Evolutionary conservation across 2,888 invertebrate genomes (phyloP), one percentile per base, ranked within the genome.

Genomic region (Stenurella melanura): DNA sequence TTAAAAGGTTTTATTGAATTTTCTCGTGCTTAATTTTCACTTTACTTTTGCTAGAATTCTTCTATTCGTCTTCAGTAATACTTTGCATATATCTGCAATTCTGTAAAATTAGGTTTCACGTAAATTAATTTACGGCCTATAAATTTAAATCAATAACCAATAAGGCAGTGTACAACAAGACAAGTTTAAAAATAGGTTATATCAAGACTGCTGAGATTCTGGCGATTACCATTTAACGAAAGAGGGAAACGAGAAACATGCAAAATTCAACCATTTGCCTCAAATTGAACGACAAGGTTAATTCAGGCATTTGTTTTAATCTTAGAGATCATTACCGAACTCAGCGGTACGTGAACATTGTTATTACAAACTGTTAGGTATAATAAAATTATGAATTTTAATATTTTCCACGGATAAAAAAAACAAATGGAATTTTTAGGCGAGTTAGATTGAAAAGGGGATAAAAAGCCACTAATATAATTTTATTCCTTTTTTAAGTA

Each of bases 291-390:
- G 56, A 64, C 34, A 30, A 56, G 57, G 66, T 64, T 64, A 66
- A 72, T 72, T 64, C 30, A 18, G 57, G 54, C 64, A 73, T 73
- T 66, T 38, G 56, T 56, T 66, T 56, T 56, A 63, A 72, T 72
- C 73, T 64, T 34, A 34, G 38, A 57, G 34, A 66, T 73, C 64
- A 73, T 64, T 64, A 64, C 57, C 38, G 57, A 64, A 66, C 56
- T 19, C 73, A 66, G 19, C 58, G 56, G 64, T 58, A 73, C 66
- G 72, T 64, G 66, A 19, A 64, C 56, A 73, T 60, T 60, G 60
- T 70, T 58, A 60, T 54, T 64, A 66, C 64, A 57, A 38, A 30
- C 56, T 57, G 64, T 11, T 30, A n/a, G 50, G 50, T 50, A 26
- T 67, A 67, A 56, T 67, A 67, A 56, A 54, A 67, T 54, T 67